A percentile compares a stretch with the other conserved stretches of the same genome.
Evolutionary conservation across 2,888 invertebrate species (phyloP).

Genomic region (Mimachlamys varia): DNA sequence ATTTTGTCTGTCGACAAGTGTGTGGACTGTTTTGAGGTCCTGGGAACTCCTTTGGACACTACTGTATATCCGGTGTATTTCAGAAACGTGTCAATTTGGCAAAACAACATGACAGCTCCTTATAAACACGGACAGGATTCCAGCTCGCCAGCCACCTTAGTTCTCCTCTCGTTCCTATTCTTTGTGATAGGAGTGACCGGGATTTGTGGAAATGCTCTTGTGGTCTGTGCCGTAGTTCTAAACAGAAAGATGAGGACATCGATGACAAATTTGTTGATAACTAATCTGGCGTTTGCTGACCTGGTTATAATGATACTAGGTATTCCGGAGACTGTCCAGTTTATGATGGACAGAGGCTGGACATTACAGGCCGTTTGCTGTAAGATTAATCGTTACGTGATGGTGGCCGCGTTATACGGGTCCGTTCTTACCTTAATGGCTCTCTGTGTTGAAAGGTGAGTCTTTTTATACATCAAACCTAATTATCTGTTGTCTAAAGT

Average conservation of each 20-base stretch:
- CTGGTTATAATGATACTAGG: conserved; percentile 80
- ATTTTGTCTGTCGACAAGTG: background rate
- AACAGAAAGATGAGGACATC: conserved; percentile 80
- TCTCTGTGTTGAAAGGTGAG: conserved; percentile 65
- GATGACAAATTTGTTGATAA: conserved; percentile 79
- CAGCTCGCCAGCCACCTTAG: conserved; percentile 51
- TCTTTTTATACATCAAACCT: too few species aligned
- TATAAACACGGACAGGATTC: background rate
- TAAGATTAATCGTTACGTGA: conserved; percentile 58
- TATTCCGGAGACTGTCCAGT: conserved; percentile 80
- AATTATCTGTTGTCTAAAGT: too few species aligned
- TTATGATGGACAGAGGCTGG: conserved; percentile 75
- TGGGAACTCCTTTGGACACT: background rate
- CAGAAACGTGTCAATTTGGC: background rate
- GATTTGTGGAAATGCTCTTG: conserved; percentile 78
- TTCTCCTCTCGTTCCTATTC: conserved; percentile 70
- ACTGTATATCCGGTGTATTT: background rate
- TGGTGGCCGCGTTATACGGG: conserved; percentile 63
- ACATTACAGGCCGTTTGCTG: conserved; percentile 57
- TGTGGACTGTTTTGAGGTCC: background rate
- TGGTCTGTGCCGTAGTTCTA: conserved; percentile 78
- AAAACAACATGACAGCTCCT: background rate
- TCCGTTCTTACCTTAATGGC: conserved; percentile 65
- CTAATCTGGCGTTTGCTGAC: conserved; percentile 80
- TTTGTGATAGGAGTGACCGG: conserved; percentile 78